Base-by-base conservation (phyloP, 92 coral and sea anemone species). In the Palythoa grandis region DNA sequence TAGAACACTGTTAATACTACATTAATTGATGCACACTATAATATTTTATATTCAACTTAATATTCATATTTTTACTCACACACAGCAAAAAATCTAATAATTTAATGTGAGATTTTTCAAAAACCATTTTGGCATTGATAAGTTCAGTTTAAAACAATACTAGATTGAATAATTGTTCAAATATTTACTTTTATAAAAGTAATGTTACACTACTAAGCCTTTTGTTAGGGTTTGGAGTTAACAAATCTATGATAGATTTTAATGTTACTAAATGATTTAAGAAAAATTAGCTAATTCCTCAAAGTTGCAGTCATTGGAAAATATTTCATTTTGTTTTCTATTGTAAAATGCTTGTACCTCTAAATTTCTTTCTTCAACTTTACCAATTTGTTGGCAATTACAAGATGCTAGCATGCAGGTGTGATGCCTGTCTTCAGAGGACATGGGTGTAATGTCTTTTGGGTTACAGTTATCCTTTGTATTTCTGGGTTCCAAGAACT, bases 201-300 rank as follows among this genome's bases (percentile, higher is more conserved):
- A 66, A 3, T 9, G 12, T 22, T 3, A 67, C 37, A 58, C 8
- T 11, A 13, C 7, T 9, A 14, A 43, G 14, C 1, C 22, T 9
- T 12, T 2, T 65, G 39, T 11, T 35, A 6, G 11, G 20, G 22
- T 3, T 52, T 7, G 24, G 22, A n/a, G 17, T 63, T 29, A 29
- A 29, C 35, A 63, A 56, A 56, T 9, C 19, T 56, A 56, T 56
- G 50, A 8, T 43, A 43, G 50, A 1, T 43, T 8, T 43, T 43
- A 29, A 29, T 29, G 35, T 29, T 29, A 29, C 35, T 29, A 0
- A 43, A 43, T 5, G 50, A 43, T 25, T 80, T 66, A 68, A 39
- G 74, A 47, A 67, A 80, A 12, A 70, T 67, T 39, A 13, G 48
- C 74, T 67, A 80, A 80, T 43, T 65, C 74, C 23, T 80, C 65